Evolutionary conservation across 35 echinoderm and acorn worm species (phyloP).

Genomic region (Heliocidaris erythrogramma): DNA sequence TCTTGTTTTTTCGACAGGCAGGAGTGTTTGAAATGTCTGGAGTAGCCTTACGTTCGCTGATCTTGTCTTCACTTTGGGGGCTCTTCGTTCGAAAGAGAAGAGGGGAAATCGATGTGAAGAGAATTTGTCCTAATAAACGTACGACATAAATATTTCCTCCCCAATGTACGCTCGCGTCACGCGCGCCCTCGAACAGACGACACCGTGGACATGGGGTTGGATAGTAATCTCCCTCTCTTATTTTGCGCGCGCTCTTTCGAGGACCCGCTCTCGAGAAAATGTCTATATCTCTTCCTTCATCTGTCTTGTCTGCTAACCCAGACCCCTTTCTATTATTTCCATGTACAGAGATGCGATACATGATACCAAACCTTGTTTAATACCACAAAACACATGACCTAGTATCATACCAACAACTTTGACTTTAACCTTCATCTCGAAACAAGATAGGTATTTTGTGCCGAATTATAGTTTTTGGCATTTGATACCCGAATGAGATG

Average conservation of each 20-base stretch:
- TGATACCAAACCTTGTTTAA: too few species aligned
- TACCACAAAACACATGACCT: too few species aligned
- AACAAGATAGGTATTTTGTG: neutral
- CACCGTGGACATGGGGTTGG: constrained; percentile 3
- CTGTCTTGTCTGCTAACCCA: neutral
- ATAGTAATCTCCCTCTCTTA: constrained; percentile 20
- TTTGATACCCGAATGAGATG: neutral
- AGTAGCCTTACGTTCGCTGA: constrained; percentile 22
- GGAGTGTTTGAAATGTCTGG: constrained; percentile 40
- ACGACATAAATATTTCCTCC: constrained; percentile 53
- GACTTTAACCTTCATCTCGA: neutral
- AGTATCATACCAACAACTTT: neutral
- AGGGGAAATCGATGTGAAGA: constrained; percentile 40
- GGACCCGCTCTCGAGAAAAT: constrained; percentile 3
- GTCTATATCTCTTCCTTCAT: constrained; percentile 13
- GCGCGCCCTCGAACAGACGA: constrained; percentile 14
- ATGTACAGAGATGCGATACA: too few species aligned
- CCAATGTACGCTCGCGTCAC: constrained; percentile 27
- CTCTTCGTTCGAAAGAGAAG: neutral
- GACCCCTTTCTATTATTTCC: neutral
- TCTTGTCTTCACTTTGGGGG: constrained; percentile 23
- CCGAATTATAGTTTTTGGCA: neutral
- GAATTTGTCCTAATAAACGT: constrained; percentile 19
- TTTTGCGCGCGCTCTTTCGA: constrained; percentile 19
- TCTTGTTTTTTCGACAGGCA: constrained; percentile 42